Base-by-base conservation (phyloP, 2,113 vertebrate genomes). In the Xyliphius kryptos region DNA sequence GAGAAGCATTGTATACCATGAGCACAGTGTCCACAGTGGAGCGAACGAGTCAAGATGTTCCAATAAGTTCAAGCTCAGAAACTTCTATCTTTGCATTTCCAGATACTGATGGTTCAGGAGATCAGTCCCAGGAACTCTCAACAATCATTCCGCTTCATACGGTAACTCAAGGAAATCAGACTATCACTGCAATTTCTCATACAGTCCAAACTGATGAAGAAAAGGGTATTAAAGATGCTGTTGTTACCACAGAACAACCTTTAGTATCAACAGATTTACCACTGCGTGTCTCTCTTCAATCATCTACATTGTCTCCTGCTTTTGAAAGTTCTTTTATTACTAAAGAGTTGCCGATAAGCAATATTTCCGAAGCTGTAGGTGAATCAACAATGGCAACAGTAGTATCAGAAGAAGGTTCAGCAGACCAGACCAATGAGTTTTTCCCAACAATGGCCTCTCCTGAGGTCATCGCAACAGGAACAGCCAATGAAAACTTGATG, bases 91-190 rank as follows among this genome's bases (percentile, higher is more conserved):
- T 63, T 17, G 6, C 48, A 37, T 56, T 58, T 43, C 41, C 63
- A 8, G 55, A 53, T 5, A 13, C 43, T 51, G 63, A 60, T 19
- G 59, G 57, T 26, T 67, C 72, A 26, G 63, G 59, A 56, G 64
- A 70, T 61, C 21, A 52, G 1, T 32, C 40, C 0, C n/a, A n/a
- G 53, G 56, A 60, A 37, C 8, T 19, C 1, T n/a, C 47, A 44
- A 9, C 49, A 36, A 36, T 6, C 26, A 16, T 9, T 22, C 40
- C 57, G 46, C 5, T 57, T 4, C 5, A 51, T 19, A 62, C 7
- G 9, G 26, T 22, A 41, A n/a, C 9, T 8, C 16, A 1, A 48
- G 20, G n/a, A 38, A 32, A 63, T 0, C 15, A 63, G 16, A 46
- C 15, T 11, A 10, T 22, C 2, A 37, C 26, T 1, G 43, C 44